Base-by-base conservation (phyloP, 2,113 vertebrate genomes). In the Aphyosemion australe region DNA sequence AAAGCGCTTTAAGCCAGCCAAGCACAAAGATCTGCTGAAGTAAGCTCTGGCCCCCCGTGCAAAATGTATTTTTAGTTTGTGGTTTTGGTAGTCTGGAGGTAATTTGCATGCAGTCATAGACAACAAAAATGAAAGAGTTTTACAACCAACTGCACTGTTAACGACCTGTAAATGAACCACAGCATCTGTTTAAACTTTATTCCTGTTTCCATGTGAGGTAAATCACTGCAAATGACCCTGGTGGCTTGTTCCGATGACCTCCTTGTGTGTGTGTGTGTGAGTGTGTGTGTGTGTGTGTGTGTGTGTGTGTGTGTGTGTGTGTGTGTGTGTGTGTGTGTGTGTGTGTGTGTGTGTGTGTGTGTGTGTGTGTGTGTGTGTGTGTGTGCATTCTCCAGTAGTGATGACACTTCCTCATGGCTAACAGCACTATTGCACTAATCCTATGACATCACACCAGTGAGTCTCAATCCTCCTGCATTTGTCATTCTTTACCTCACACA, bases 151-250 rank as follows among this genome's bases (percentile, higher is more conserved):
- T 73, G 41, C 59, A 68, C 58, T 39, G 67, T 66, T 80, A 78
- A 74, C 61, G 76, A 70, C 57, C 61, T 76, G 43, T 65, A 76
- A 65, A 66, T 74, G 64, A 81, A 79, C 57, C 41, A 34, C 65
- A 72, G 50, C 72, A 85, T 84, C 82, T 80, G 84, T 61, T 83
- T 65, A 37, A 54, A 34, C 69, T 69, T 42, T 49, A 61, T 59
- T 47, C 31, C 20, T n/a, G 49, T 69, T 66, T 64, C 73, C 69
- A 70, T 26, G 37, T 16, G 46, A 76, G 53, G 41, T 65, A 68
- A 83, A 74, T 72, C 34, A 59, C 55, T 18, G 53, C 31, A 41
- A 68, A 69, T 76, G 18, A 46, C 55, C 16, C 14, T 55, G 43
- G 21, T 60, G 49, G 59, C 74, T 55, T 53, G 43, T 59, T 51